Conservation (phyloP, 2,113 vertebrate genomes). For the Lophotis ruficrista region DNA sequence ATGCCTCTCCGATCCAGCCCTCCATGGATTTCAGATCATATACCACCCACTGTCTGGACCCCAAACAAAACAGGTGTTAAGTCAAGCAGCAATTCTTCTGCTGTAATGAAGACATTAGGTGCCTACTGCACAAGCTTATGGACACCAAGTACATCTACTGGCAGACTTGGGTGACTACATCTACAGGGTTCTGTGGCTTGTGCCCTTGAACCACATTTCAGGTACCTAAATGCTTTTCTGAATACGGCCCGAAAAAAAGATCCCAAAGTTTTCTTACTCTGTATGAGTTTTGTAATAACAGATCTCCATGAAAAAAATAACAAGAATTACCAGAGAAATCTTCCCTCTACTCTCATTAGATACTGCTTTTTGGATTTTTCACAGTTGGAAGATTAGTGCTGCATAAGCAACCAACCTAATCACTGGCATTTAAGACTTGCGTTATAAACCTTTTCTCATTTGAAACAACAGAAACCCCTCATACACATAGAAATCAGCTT, state of each 20-base stretch:
- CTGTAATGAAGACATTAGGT: background rate
- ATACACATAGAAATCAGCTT: background rate
- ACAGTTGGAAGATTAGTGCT: background rate
- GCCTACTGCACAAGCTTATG: background rate
- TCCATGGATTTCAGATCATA: background rate
- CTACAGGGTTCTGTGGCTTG: background rate
- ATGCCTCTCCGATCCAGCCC: background rate
- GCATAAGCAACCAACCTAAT: background rate
- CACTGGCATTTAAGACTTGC: background rate
- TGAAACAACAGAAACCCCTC: background rate
- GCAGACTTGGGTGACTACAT: background rate
- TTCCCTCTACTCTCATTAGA: background rate
- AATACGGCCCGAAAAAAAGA: background rate
- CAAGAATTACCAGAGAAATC: background rate
- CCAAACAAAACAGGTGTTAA: background rate
- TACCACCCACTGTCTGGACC: background rate
- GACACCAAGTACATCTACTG: background rate
- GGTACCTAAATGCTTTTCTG: background rate
- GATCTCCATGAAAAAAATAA: background rate
- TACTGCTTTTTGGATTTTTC: background rate
- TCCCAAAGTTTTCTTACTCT: background rate
- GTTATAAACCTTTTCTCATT: background rate
- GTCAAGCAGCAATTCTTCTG: background rate
- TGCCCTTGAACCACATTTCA: background rate
- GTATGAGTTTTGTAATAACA: background rate